Evolutionary conservation across 2,797 vertebrate genomes (phyloP).

Genomic region (Zenarchopterus dispar): DNA sequence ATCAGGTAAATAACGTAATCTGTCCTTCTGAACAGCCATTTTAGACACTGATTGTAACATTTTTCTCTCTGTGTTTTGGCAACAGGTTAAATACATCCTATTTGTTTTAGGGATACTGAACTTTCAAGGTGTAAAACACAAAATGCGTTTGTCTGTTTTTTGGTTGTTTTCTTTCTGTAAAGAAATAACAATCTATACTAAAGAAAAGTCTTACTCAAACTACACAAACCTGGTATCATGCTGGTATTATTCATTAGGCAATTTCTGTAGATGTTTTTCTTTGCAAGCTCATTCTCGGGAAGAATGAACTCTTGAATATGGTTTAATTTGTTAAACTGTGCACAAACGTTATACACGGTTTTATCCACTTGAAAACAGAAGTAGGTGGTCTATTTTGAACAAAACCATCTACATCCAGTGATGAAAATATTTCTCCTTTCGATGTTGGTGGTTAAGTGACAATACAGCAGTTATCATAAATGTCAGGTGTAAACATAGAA

Average conservation of each 20-base stretch:
- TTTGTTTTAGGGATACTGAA: slow-evolving; percentile 22
- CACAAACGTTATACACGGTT: slow-evolving; percentile 24
- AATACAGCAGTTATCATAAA: slow-evolving; percentile 49
- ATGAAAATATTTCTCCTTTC: slow-evolving; percentile 30
- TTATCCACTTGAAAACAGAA: slow-evolving; percentile 29
- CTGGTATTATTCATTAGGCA: no score
- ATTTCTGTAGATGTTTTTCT: slow-evolving; percentile 12
- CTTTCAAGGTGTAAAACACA: slow-evolving; percentile 10
- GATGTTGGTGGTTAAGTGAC: slow-evolving; percentile 40
- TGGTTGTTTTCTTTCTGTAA: background rate
- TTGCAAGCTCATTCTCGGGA: background rate
- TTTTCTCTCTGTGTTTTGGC: slow-evolving; percentile 28
- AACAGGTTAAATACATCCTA: slow-evolving; percentile 43
- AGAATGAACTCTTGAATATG: no score
- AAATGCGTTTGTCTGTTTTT: background rate
- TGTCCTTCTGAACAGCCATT: slow-evolving; percentile 49
- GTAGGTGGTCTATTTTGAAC: slow-evolving; percentile 8
- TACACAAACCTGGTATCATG: no score
- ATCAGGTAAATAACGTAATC: slow-evolving; percentile 58
- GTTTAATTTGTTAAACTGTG: slow-evolving; percentile 18
- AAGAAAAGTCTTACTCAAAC: no score
- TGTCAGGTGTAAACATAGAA: slow-evolving; percentile 57
- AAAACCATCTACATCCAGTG: slow-evolving; percentile 24
- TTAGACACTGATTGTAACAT: slow-evolving; percentile 35
- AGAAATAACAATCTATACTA: no score